Evolutionary conservation across 2,113 vertebrate species (phyloP).

Genomic region (Platysternon megacephalum): DNA sequence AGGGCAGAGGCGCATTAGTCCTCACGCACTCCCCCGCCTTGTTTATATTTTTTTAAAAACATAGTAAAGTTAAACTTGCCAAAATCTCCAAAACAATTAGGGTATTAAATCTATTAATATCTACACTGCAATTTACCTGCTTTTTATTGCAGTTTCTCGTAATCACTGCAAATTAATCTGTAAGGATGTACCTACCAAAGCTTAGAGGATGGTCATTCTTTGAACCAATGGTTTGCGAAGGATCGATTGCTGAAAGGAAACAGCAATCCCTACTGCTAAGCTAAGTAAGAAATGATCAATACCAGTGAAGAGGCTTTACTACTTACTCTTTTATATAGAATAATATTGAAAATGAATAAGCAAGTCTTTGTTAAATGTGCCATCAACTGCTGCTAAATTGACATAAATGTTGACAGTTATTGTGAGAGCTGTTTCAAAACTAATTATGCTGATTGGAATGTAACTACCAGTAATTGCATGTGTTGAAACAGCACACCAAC

Average conservation of each 20-base stretch:
- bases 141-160: constrained; percentile 8
- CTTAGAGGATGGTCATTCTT: neutral
- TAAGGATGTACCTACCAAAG: neutral
- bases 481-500: constrained; percentile 73
- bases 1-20: neutral
- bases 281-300: neutral
- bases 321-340: constrained; percentile 13
- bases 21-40: neutral
- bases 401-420: constrained; percentile 74
- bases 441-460: constrained; percentile 79
- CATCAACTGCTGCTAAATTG: constrained; percentile 74
- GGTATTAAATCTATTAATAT: neutral
- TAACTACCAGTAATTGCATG: constrained; percentile 74
- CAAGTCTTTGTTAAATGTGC: constrained; percentile 63
- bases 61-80: neutral
- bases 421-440: constrained; percentile 73
- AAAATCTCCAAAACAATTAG: neutral
- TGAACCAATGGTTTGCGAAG: neutral
- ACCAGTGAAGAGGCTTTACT: neutral
- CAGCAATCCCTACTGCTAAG: neutral
- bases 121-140: neutral
- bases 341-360: constrained; percentile 47
- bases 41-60: too few species aligned
- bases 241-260: neutral
- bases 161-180: constrained; percentile 4